Evolutionary conservation across 2,888 invertebrate species (phyloP), one percentile per base, ranked within the genome.

Genomic region (Spisula solida): DNA sequence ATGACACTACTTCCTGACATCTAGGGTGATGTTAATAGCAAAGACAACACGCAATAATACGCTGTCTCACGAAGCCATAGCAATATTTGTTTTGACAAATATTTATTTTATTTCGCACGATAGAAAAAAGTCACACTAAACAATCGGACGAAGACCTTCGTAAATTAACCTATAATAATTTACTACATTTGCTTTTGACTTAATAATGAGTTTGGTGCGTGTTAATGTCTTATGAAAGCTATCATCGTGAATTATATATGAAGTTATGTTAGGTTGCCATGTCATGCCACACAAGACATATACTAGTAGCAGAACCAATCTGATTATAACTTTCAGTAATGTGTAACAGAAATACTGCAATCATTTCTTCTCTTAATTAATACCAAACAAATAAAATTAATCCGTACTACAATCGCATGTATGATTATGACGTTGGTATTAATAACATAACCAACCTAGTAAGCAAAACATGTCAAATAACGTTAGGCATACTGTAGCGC

Each of bases 121-220:
- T 25, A 10, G 60, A 66, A n/a, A 25, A 25, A 25, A 20, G 6
- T n/a, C 12, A 66, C 60, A 66, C 25, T 25, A 10, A 6, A 66
- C 60, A n/a, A 25, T 66, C 60, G 60, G 60, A 25, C 25, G n/a
- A 66, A n/a, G 25, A 66, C 60, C 60, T 66, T 25, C 25, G 60
- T 66, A 66, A 41, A 25, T 66, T 66, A 66, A 25, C 60, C 60
- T 66, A 66, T 66, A 66, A 66, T 66, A 25, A 66, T 66, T 66
- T 66, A 66, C 60, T 4, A 10, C 25, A 25, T n/a, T 12, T 10
- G n/a, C 25, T 25, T 66, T 66, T 66, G 25, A 66, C 60, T 66
- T 66, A 25, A n/a, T 66, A 66, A 66, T 66, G 60, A 66, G 60
- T 1, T 66, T 1, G 60, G 10, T 66, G 60, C 60, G 60, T 66